Evolutionary conservation across 2,797 vertebrate species (phyloP), one percentile per base, ranked within the genome.

Genomic region (Aeoliscus strigatus): DNA sequence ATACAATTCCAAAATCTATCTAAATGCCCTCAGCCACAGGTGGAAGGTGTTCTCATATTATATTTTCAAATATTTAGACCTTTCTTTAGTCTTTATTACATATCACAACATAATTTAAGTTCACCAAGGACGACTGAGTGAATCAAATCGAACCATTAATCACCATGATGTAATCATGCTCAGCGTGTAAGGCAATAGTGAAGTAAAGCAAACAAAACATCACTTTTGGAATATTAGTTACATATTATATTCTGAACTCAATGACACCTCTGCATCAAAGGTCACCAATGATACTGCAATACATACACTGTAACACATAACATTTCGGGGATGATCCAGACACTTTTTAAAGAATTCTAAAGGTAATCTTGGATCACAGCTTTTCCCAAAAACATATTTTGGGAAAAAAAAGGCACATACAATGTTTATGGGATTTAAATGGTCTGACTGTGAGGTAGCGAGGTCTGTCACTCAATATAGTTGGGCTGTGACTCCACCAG

Each of bases 371-470:
- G n/a, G n/a, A n/a, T n/a, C n/a, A n/a, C n/a, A n/a, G n/a, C n/a
- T n/a, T n/a, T n/a, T n/a, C n/a, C n/a, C n/a, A n/a, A n/a, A n/a
- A n/a, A n/a, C n/a, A n/a, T n/a, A n/a, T n/a, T n/a, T n/a, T n/a
- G n/a, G n/a, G n/a, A n/a, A n/a, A n/a, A n/a, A n/a, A 0, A 33
- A 24, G 50, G 9, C 15, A 17, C 9, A 35, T 11, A 30, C 11
- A 15, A 8, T 3, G 9, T 10, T 45, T 16, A 17, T 9, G 11
- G 9, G 3, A 47, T 21, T 32, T 4, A 23, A 36, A 27, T 39
- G 46, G 26, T 53, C 27, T 12, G 24, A 30, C 15, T 39, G 13
- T 26, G 46, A 55, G 55, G 57, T 38, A 60, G 32, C 6, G 8
- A 17, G 24, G 29, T 0, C 8, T 45, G 32, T 38, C 6, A 26